Evolutionary conservation across 2,888 invertebrate genomes (phyloP).

Genomic region (Sarcophaga caerulescens): DNA sequence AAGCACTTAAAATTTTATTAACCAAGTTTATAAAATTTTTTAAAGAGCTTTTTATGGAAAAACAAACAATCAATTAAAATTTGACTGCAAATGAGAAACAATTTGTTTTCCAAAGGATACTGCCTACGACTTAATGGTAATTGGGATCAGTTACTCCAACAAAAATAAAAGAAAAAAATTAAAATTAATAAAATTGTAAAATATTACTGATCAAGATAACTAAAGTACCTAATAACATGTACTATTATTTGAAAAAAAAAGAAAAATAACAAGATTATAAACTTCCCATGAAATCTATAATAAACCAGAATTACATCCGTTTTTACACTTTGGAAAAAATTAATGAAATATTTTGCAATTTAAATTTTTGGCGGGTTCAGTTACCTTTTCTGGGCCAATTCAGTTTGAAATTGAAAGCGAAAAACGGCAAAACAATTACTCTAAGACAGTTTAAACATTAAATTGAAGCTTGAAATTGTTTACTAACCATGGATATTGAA

Average conservation of each 20-base stretch:
- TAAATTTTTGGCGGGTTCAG: slow-evolving; percentile 41
- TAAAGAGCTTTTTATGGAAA: too few relatives aligned
- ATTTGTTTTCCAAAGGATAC: too few relatives aligned
- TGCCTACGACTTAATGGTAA: too few relatives aligned
- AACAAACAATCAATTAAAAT: too few relatives aligned
- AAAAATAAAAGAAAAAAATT: too few relatives aligned
- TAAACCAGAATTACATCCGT: background rate
- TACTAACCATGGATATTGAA: slow-evolving; percentile 18
- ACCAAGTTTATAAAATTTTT: too few relatives aligned
- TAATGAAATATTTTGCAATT: slow-evolving; percentile 40
- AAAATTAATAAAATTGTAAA: too few relatives aligned
- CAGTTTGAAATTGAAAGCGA: slow-evolving; percentile 26
- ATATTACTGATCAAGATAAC: too few relatives aligned
- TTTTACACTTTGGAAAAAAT: background rate
- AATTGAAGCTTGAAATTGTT: slow-evolving; percentile 36
- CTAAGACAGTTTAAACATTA: slow-evolving; percentile 16
- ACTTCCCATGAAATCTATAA: background rate
- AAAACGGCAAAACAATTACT: background rate
- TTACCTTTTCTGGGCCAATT: slow-evolving; percentile 18
- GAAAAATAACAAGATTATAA: background rate
- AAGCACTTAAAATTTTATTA: too few relatives aligned
- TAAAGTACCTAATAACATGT: too few relatives aligned
- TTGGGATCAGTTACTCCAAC: too few relatives aligned
- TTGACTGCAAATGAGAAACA: too few relatives aligned
- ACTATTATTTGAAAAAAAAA: background rate